Evolutionary conservation across 2,113 vertebrate species (phyloP).

Genomic region (Oreochromis tanganicae): DNA sequence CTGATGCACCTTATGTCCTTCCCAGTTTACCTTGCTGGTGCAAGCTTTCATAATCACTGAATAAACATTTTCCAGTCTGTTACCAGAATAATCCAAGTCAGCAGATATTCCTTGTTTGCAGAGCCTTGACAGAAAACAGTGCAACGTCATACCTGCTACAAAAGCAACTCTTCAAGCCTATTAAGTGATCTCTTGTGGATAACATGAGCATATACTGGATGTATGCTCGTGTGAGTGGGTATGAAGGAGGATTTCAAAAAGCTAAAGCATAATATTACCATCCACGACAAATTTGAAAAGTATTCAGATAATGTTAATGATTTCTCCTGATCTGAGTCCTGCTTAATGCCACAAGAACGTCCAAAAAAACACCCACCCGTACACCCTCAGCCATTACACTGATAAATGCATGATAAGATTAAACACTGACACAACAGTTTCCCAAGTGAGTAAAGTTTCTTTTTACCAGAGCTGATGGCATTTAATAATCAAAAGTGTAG

Average conservation of each 20-base stretch:
- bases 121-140: neutral
- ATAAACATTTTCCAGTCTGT: neutral
- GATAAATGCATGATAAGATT: neutral
- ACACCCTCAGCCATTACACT: neutral
- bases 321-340: neutral
- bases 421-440: neutral
- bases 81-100: neutral
- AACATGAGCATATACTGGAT: neutral
- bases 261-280: neutral
- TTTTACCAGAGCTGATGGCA: neutral
- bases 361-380: neutral
- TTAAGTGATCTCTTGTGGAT: neutral
- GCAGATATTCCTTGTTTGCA: neutral
- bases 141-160: neutral
- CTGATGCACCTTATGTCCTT: neutral
- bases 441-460: neutral
- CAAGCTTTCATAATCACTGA: neutral
- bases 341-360: neutral
- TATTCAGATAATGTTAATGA: neutral
- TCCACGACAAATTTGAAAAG: neutral
- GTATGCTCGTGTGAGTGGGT: neutral
- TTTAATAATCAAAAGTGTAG: neutral
- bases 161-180: neutral
- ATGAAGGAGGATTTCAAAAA: neutral
- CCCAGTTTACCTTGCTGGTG: neutral